Conservation (phyloP, 2,113 vertebrate genomes). For the Ptilorrhoa leucosticta region DNA sequence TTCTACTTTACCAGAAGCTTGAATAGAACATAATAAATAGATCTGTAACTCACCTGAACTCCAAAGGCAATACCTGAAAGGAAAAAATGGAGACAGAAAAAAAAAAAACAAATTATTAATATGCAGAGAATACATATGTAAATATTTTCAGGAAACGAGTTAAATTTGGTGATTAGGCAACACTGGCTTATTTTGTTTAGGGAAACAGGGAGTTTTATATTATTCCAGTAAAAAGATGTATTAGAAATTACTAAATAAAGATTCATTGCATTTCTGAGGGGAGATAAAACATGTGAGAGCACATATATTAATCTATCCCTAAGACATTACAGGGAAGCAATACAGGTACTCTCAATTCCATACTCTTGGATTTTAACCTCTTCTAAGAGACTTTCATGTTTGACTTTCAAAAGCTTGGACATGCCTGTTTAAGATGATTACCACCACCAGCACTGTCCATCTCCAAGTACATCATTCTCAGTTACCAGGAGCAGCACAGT, state of each 20-base stretch:
- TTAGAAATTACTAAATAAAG: neutral
- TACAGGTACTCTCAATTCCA: neutral
- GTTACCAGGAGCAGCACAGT: neutral
- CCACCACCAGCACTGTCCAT: rapidly evolving
- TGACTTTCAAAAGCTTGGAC: neutral
- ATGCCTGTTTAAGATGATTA: rapidly evolving
- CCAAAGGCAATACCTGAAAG: conserved; percentile 14
- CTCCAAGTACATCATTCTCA: neutral
- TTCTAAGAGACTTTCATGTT: neutral
- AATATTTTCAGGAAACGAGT: neutral
- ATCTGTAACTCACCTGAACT: conserved; percentile 11
- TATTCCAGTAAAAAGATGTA: neutral
- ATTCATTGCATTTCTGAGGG: neutral
- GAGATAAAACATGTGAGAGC: neutral
- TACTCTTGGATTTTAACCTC: neutral
- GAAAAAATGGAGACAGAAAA: neutral
- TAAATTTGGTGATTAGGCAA: neutral
- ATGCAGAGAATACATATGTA: neutral
- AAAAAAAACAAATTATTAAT: neutral
- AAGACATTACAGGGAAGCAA: neutral
- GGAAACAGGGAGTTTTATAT: neutral
- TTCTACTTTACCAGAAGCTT: neutral
- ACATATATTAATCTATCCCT: neutral
- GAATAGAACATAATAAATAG: neutral
- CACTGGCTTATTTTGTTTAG: neutral